Evolutionary conservation across 1,140 invertebrate species (phyloP), one percentile per base, ranked within the genome.

Genomic region (Zaprionus capensis): DNA sequence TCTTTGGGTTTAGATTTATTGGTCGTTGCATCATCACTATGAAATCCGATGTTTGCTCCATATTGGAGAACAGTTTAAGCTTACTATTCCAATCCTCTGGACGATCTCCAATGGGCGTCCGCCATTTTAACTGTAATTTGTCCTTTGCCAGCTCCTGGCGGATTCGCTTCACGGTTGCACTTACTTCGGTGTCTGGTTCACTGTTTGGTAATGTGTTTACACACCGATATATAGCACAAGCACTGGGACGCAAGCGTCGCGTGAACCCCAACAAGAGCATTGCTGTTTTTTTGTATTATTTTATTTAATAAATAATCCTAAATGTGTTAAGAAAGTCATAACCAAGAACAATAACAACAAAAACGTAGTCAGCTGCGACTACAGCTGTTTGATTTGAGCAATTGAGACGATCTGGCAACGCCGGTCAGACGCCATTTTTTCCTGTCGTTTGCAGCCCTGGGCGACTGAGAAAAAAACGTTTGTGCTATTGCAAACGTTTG

Each of bases 1-100:
- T 81, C 17, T 66, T 73, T 0, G 93, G 92, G 34, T 91, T 92
- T 2, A 94, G 70, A 78, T 95, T 90, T 12, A 94, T 91, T 2
- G 94, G 93, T 22, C 85, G 81, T 72, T 94, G 94, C 75, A 94
- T 86, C 66, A 92, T 91, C 46, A 93, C 81, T 36, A 94, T 82
- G 3, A 93, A 75, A 44, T 91, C 90, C 9, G 87, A 83, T 14
- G 92, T 92, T 77, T 93, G 93, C 6, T 93, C 82, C 44, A 92
- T 78, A 28, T 93, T 78, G n/a, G 91, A 91, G 71, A 94, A 94
- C 1, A 91, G 62, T 63, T 93, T 92, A 0, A 94, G 68, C 26
- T 92, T 92, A 72, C 91, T 93, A 55, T 92, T 93, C 91, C 93
- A 92, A 64, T 92, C 82, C 34, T 86, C 90, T 15, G 93, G 80